Evolutionary conservation across 1,140 invertebrate species (phyloP).

Genomic region (Aphelenchoides besseyi): DNA sequence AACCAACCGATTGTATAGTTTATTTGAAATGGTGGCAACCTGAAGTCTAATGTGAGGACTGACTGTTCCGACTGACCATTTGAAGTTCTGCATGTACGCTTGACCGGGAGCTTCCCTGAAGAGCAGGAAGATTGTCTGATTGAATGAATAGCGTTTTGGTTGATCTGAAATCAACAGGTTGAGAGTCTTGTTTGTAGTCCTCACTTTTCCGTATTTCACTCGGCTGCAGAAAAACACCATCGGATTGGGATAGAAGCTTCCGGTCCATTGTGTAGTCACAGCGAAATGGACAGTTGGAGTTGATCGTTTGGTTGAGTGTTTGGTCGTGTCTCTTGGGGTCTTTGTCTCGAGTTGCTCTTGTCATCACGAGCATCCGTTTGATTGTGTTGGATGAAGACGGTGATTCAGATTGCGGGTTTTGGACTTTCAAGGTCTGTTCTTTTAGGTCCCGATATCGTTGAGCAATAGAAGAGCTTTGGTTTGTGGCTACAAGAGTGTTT

Average conservation of each 20-base stretch:
- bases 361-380: not conserved
- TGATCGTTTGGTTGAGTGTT: not conserved
- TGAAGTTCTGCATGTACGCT: not conserved
- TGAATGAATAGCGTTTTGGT: not conserved
- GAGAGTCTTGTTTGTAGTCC: not conserved
- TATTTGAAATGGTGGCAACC: not conserved
- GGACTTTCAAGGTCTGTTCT: too few relatives aligned
- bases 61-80: too few relatives aligned
- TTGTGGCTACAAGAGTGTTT: too few relatives aligned
- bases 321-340: not conserved
- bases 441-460: too few relatives aligned
- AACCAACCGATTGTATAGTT: not conserved
- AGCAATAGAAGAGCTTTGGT: too few relatives aligned
- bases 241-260: not conserved
- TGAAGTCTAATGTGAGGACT: too few relatives aligned
- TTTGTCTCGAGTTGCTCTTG: not conserved
- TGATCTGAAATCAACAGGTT: not conserved
- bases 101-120: slow-evolving; percentile 7
- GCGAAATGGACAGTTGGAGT: not conserved
- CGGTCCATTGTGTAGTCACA: not conserved
- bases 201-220: not conserved
- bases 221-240: not conserved
- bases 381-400: too few relatives aligned
- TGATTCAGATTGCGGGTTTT: too few relatives aligned
- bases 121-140: not conserved